These are phyloP conservation scores for Stratiomys singularior DNA, from an alignment of 2,888 invertebrate species.

Conservation along the genomic window DNA sequence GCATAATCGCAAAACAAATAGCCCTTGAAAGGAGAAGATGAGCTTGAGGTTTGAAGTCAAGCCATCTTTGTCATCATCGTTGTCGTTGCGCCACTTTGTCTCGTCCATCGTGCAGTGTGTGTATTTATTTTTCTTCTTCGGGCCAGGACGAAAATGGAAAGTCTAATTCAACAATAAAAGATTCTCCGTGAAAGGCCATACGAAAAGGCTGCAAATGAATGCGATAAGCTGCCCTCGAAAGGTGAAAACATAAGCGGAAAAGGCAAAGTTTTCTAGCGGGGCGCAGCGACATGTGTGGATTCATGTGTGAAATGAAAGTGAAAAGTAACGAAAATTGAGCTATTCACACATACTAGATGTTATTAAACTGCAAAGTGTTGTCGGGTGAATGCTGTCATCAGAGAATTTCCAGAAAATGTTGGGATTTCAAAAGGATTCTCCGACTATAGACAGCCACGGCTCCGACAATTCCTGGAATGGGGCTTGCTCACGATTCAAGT, in stretches of 20 bases:
- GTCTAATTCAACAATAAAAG: conserved; percentile 28
- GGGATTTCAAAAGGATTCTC: too few relatives aligned
- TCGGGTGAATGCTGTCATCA: background rate
- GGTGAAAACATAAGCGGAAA: conserved; percentile 11
- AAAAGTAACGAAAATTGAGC: background rate
- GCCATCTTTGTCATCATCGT: background rate
- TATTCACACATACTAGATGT: background rate
- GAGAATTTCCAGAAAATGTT: too few relatives aligned
- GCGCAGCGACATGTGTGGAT: background rate
- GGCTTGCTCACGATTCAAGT: too few relatives aligned
- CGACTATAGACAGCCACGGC: too few relatives aligned
- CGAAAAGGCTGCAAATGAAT: conserved; percentile 36
- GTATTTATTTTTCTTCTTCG: conserved; percentile 11
- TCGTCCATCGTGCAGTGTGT: background rate
- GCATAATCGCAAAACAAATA: conserved; percentile 45
- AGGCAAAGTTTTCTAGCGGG: background rate
- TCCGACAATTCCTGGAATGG: too few relatives aligned
- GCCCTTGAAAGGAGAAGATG: conserved; percentile 14
- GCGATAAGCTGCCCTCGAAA: conserved; percentile 24
- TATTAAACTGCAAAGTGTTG: background rate
- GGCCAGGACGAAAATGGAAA: too few relatives aligned
- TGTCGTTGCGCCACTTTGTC: background rate
- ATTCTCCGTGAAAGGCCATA: conserved; percentile 16
- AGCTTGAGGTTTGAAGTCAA: conserved; percentile 2
- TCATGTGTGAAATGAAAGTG: conserved; percentile 27